Base-by-base conservation (phyloP, 2,888 invertebrate genomes). In the Sarcophaga rosellei region DNA sequence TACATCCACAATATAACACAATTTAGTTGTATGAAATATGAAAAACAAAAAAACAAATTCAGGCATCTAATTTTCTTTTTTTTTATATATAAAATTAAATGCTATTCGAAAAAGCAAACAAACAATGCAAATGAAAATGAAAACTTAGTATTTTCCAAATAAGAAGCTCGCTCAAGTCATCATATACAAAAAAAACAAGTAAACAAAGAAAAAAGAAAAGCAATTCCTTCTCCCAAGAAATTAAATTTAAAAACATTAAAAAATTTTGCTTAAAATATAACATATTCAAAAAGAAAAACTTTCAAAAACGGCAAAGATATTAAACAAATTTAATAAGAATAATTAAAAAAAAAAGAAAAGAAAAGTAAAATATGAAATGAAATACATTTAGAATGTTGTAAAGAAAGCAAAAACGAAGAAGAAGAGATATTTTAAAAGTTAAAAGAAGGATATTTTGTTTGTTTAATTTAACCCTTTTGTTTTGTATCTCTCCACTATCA, bases 81-180 rank as follows among this genome's bases (percentile, higher is more conserved):
- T 35, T 35, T 35, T 35, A 6, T 35, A 6, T 35, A 35, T 66
- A 57, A 57, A 57, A 15, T 57, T 57, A 57, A 57, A 57, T 17
- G 57, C 57, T 59, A 59, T 72, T 8, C 35, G 35, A 35, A 75
- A 53, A 25, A 59, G 61, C 15, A 73, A 57, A 57, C 25, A 62
- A 61, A 35, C 15, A 44, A 57, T 47, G 15, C 57, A 57, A 57
- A 17, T 4, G 59, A 57, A 70, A 69, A 17, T 57, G 59, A 59
- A 59, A 70, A 75, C 76, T 66, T 84, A 76, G 80, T 76, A 80
- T 84, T 80, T 75, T 75, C 35, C 70, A 73, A 77, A 81, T 62
- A 81, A 35, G 35, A 35, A 35, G 35, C 35, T 35, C 35, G 81
- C 81, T 81, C 81, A 85, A 85, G 85, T 85, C 85, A 77, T 85